Percentiles rank a stretch among this genome's conserved stretches.
phyloP scores from a whole-genome alignment of 2,888 invertebrate species.

The Drosophila pseudotakahashii region DNA sequence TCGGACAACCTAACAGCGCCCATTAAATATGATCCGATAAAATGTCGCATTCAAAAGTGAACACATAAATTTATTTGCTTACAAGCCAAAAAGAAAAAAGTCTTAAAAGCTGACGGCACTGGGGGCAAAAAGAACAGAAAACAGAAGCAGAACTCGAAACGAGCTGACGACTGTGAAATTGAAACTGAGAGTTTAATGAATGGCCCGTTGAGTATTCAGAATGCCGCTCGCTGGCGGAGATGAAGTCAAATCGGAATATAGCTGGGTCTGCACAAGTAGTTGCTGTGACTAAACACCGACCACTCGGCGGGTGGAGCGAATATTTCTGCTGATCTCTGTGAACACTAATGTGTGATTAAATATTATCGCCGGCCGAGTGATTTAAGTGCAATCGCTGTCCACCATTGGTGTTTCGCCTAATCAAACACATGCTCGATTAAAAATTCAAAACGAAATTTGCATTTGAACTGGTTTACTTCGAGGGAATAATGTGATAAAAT shows the following conservation, averaged over 20 bases:
- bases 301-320: neutral
- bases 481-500: conserved; percentile 15
- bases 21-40: conserved; percentile 52
- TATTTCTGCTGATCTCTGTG: conserved; percentile 13
- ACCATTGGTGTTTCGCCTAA: conserved; percentile 35
- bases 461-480: conserved; percentile 50
- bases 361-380: conserved; percentile 23
- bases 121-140: conserved; percentile 25
- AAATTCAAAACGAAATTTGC: conserved; percentile 48
- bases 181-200: conserved; percentile 50
- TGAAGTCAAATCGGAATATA: conserved; percentile 6
- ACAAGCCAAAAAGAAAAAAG: conserved; percentile 36
- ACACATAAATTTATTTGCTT: conserved; percentile 51
- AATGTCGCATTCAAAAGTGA: conserved; percentile 45
- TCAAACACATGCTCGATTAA: conserved; percentile 38
- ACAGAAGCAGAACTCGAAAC: conserved; percentile 29
- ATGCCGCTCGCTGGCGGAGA: conserved; percentile 30
- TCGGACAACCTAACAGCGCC: conserved; percentile 12
- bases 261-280: neutral
- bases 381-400: conserved; percentile 42
- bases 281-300: conserved; percentile 4
- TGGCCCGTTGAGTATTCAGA: conserved; percentile 32
- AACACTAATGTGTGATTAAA: conserved; percentile 26
- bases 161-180: conserved; percentile 48
- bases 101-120: conserved; percentile 26